A percentile compares a stretch with the other conserved stretches of the same genome.
Conservation (phyloP, 2,113 vertebrate species). For the Chroicocephalus ridibundus region DNA sequence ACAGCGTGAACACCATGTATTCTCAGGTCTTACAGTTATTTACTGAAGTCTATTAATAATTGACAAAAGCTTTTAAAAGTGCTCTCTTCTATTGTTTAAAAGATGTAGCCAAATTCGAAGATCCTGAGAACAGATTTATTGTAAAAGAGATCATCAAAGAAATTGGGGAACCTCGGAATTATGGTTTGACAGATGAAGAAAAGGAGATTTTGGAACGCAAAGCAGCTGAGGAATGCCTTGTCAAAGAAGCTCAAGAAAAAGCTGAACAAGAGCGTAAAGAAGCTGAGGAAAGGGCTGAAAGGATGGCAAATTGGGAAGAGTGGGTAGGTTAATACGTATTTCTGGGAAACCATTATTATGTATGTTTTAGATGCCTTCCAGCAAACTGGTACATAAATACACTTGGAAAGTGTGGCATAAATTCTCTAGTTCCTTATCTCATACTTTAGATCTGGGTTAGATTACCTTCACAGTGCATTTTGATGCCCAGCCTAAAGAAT, state of each 20-base stretch:
- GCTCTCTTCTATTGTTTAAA: neutral
- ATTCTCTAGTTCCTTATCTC: neutral
- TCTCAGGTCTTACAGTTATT: neutral
- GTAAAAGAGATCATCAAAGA: slow-evolving; percentile 77
- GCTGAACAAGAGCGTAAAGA: slow-evolving; percentile 71
- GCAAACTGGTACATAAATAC: neutral
- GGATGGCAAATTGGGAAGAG: slow-evolving; percentile 79
- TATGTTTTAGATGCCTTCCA: neutral
- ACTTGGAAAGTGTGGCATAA: neutral
- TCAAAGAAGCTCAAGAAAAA: slow-evolving; percentile 65
- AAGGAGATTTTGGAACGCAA: slow-evolving; percentile 70
- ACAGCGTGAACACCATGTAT: neutral
- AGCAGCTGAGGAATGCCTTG: slow-evolving; percentile 70
- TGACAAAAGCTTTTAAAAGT: neutral
- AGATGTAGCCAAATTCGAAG: slow-evolving; percentile 82
- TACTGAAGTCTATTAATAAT: neutral
- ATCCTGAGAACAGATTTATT: slow-evolving; percentile 72
- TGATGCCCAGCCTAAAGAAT: neutral
- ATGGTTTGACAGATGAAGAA: slow-evolving; percentile 79
- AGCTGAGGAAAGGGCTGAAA: slow-evolving; percentile 76
- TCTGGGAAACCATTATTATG: neutral
- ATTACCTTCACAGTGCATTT: neutral
- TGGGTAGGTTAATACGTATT: slow-evolving; percentile 79
- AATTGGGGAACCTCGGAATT: slow-evolving; percentile 85
- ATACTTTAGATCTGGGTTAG: neutral